Evolutionary conservation across 2,888 invertebrate genomes (phyloP), one percentile per base, ranked within the genome.

Genomic region (Drosophila borealis): DNA sequence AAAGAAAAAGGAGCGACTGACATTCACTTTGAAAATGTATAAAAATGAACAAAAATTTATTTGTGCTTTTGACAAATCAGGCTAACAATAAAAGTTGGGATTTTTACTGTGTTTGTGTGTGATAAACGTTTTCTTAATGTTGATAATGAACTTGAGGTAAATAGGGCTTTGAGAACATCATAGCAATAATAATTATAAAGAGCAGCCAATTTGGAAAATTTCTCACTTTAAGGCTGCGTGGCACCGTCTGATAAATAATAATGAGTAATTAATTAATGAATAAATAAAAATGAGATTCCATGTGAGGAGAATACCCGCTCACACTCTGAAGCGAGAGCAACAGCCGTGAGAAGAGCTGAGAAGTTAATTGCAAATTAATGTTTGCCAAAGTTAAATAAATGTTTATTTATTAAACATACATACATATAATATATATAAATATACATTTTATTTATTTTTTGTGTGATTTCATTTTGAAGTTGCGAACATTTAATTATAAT

Each of bases 111-210:
- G 56, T 46, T 37, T 44, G 41, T 39, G 54, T 36, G 49, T 33
- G 36, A 62, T 66, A 78, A 51, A 42, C 56, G 41, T 46, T 55
- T 45, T 42, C 57, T 80, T 79, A 82, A 85, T 73, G 86, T 82
- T 88, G 88, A 88, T 88, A 85, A 88, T 85, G 88, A 85, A 85
- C 85, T 85, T 85, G 88, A 82, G 64, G 65, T 78, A 78, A 76
- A 78, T 74, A 76, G 82, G 80, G 74, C 79, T 80, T 79, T 82
- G 84, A 88, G 82, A 82, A 88, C 70, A 80, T 71, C 68, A 60
- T 41, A 55, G 36, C 45, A 29, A 34, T 37, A 51, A 50, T 46
- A 39, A 36, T n/a, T 51, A 42, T 56, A 75, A 75, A 53, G 53
- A 51, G 48, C 59, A 33, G 50, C 37, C 56, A 53, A 56, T 74